phyloP scores from a whole-genome alignment of 2,113 vertebrate genomes.

The Bombycilla garrulus region DNA sequence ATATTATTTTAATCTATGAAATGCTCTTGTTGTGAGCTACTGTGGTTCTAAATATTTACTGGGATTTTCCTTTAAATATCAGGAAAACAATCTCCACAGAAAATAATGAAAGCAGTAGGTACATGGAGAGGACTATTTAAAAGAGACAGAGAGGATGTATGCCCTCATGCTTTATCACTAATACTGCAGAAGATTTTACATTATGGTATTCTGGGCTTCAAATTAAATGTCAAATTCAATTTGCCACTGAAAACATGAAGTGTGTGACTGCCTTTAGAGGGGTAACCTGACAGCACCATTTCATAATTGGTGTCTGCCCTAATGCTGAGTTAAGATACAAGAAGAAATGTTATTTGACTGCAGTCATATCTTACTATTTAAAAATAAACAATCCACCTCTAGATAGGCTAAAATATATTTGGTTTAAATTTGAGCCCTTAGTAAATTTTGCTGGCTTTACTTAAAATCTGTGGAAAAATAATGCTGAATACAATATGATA shows the following conservation, averaged over 20 bases:
- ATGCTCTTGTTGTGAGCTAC: not conserved
- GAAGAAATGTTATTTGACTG: conserved; percentile 27
- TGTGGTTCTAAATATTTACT: not conserved
- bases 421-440: not conserved
- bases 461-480: not conserved
- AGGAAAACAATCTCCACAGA: not conserved
- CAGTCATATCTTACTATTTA: not conserved
- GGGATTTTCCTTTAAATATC: not conserved
- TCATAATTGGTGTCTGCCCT: conserved; percentile 61
- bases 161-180: conserved; percentile 42
- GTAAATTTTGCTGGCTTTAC: conserved; percentile 5
- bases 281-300: conserved; percentile 28
- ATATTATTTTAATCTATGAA: not conserved
- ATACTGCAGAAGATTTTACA: conserved; percentile 48
- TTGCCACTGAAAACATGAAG: conserved; percentile 68
- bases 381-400: conserved; percentile 24
- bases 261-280: conserved; percentile 39
- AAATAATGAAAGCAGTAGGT: not conserved
- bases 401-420: not conserved
- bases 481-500: not conserved
- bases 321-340: conserved; percentile 23
- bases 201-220: conserved; percentile 62
- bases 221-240: conserved; percentile 78
- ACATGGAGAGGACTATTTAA: not conserved
- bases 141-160: not conserved